phyloP scores from a whole-genome alignment of 2,797 vertebrate species.

The Chelonia mydas region DNA sequence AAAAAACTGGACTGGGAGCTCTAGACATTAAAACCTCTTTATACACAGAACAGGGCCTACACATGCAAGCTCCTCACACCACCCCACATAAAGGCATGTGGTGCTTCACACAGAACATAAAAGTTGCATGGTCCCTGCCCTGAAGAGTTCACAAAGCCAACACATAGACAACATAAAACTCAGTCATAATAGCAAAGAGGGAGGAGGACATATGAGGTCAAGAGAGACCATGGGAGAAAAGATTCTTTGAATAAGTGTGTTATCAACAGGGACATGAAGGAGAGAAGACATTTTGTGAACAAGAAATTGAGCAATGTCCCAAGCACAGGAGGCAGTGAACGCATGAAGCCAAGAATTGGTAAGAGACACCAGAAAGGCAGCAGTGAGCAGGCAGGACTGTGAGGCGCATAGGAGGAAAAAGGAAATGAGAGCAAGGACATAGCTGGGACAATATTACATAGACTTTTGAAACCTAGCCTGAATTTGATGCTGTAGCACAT shows the following conservation, averaged over 20 bases:
- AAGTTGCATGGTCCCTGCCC: background rate
- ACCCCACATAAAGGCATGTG: background rate
- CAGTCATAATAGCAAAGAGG: background rate
- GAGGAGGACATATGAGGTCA: background rate
- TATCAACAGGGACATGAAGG: too few relatives aligned
- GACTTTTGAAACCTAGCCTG: background rate
- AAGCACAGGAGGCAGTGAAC: background rate
- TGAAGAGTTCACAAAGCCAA: background rate
- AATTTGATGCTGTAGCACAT: background rate
- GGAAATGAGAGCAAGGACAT: background rate
- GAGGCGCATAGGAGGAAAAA: background rate
- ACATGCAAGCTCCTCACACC: background rate
- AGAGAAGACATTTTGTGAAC: background rate
- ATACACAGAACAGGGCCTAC: background rate
- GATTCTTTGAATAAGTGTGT: background rate
- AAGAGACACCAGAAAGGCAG: background rate
- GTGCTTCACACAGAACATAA: background rate
- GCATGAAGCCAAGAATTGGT: background rate
- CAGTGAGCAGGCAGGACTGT: background rate
- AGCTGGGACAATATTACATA: accelerated
- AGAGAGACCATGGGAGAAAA: background rate
- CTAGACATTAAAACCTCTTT: background rate
- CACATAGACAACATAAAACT: background rate
- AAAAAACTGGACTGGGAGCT: background rate
- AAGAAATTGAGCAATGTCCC: background rate